Conservation (phyloP, 2,797 vertebrate species). For the Galagoides demidoff region DNA sequence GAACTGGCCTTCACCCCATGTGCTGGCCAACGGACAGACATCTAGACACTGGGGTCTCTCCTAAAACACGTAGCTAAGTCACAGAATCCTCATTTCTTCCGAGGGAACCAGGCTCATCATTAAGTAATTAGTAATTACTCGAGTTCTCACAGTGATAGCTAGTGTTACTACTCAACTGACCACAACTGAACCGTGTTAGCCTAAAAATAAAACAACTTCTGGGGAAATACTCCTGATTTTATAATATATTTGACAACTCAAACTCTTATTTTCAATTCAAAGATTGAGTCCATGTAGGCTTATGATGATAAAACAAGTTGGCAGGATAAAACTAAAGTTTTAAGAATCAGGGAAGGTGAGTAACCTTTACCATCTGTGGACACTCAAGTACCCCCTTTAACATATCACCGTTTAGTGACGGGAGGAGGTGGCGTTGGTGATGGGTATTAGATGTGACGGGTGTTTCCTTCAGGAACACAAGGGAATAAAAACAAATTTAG, state of each 20-base stretch:
- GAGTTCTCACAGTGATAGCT: rapidly evolving
- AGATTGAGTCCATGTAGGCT: not conserved
- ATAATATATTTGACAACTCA: not conserved
- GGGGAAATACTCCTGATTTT: not conserved
- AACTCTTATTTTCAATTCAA: not conserved
- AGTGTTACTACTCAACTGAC: rapidly evolving
- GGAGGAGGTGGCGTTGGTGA: too few relatives aligned
- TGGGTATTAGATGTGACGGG: not conserved
- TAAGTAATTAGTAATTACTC: not conserved
- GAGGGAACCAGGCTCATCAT: not conserved
- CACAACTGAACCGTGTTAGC: not conserved
- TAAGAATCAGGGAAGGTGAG: not conserved
- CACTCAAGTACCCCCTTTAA: not conserved
- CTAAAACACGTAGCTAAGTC: not conserved
- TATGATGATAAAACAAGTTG: not conserved
- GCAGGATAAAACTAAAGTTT: not conserved
- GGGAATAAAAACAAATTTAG: not conserved
- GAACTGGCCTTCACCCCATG: not conserved
- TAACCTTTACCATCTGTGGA: not conserved
- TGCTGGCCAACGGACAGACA: rapidly evolving
- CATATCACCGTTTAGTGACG: not conserved
- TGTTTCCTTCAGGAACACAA: not conserved
- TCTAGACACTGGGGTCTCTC: rapidly evolving
- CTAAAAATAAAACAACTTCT: not conserved
- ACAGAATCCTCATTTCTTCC: not conserved